A percentile compares a stretch with the other conserved stretches of the same genome.
phyloP scores from a whole-genome alignment of 2,113 vertebrate species.

The Myanophis thanlyinensis region DNA sequence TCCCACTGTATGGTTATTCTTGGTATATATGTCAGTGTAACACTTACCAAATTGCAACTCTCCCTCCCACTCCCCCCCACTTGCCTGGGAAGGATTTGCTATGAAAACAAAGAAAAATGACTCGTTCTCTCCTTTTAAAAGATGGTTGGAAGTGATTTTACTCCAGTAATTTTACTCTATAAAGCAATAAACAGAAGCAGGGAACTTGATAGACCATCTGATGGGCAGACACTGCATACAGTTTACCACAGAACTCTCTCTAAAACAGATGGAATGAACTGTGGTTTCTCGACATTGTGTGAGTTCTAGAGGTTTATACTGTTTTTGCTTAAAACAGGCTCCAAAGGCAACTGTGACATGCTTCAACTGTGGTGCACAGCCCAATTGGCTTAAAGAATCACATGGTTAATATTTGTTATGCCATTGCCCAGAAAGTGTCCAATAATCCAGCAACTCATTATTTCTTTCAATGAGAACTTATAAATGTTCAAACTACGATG shows the following conservation, averaged over 20 bases:
- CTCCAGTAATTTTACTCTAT: conserved; percentile 4
- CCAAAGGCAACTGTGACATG: conserved; percentile 60
- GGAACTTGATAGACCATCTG: conserved; percentile 33
- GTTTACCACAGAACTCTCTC: conserved; percentile 45
- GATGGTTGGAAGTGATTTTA: conserved; percentile 25
- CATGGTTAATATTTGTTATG: conserved; percentile 29
- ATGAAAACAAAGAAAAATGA: background rate
- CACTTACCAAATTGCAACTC: background rate
- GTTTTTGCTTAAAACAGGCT: conserved; percentile 56
- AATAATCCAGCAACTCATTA: conserved; percentile 20
- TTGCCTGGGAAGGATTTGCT: conserved; percentile 11
- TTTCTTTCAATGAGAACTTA: background rate
- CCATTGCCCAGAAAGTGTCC: conserved; percentile 45
- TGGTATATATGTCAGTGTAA: conserved; percentile 40
- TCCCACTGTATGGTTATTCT: conserved; percentile 44
- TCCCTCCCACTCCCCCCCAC: background rate
- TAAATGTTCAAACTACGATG: background rate
- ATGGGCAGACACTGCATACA: conserved; percentile 44
- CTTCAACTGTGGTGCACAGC: conserved; percentile 31
- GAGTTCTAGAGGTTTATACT: conserved; percentile 54
- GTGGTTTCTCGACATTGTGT: conserved; percentile 41
- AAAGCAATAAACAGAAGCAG: conserved; percentile 40
- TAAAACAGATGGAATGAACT: conserved; percentile 48
- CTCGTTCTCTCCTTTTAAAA: conserved; percentile 30
- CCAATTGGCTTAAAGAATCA: conserved; percentile 47